Percentiles rank a stretch among this genome's conserved stretches.
Conservation (phyloP, 1,140 invertebrate species). For the Drosophila willistoni region DNA sequence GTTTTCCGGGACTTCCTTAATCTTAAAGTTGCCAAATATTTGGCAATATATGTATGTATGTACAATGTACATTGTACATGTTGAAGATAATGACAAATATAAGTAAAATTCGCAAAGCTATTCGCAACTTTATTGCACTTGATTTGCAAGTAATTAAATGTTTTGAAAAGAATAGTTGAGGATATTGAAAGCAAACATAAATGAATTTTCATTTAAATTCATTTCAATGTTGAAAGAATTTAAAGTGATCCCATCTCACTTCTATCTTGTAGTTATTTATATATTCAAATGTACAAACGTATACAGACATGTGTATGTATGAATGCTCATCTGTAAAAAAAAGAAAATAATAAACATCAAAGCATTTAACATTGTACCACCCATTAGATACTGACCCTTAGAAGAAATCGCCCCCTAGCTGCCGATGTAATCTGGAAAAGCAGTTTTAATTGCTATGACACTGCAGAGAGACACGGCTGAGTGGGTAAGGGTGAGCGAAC, state of each 20-base stretch:
- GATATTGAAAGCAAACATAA: neutral
- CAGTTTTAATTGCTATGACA: constrained; percentile 80
- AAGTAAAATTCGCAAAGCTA: too few relatives aligned
- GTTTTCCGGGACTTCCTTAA: too few relatives aligned
- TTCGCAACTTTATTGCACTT: too few relatives aligned
- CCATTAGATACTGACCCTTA: constrained; percentile 47
- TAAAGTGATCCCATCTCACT: too few relatives aligned
- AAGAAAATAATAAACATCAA: constrained; percentile 61
- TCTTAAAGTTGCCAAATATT: too few relatives aligned
- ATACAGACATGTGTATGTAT: constrained; percentile 21
- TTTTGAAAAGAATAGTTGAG: too few relatives aligned
- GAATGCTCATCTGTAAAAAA: constrained; percentile 48
- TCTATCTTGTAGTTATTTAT: too few relatives aligned
- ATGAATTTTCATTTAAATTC: neutral
- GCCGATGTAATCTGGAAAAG: constrained; percentile 74
- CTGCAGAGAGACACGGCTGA: constrained; percentile 67
- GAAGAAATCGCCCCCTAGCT: constrained; percentile 1
- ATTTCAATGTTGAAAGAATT: neutral
- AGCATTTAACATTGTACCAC: constrained; percentile 72
- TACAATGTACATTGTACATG: too few relatives aligned
- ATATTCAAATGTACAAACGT: too few relatives aligned
- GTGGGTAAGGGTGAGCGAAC: constrained; percentile 38
- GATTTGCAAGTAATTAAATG: too few relatives aligned
- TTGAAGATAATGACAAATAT: too few relatives aligned
- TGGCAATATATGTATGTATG: too few relatives aligned